Evolutionary conservation across 2,888 invertebrate genomes (phyloP), one percentile per base, ranked within the genome.

Genomic region (Drosophila pseudotakahashii): DNA sequence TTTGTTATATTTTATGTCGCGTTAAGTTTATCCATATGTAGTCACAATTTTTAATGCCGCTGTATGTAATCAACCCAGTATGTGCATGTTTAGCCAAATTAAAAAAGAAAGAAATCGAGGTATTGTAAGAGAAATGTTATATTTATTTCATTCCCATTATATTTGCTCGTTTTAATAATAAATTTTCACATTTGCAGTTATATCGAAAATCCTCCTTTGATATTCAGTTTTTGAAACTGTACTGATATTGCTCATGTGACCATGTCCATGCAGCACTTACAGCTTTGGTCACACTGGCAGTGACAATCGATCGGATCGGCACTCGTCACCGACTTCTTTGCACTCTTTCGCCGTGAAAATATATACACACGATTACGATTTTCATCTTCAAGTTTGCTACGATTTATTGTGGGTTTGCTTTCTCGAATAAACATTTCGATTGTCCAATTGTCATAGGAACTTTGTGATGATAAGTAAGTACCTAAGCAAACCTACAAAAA

Each of bases 361-460:
- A 39, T n/a, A 51, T n/a, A 50, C 23, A 30, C 30, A 7, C 7
- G 30, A 30, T 7, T 30, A 7, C 11, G n/a, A 36, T 41, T 47
- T 44, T 34, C 44, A 39, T 59, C 30, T 30, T 62, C 39, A 59
- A 48, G 59, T 59, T 62, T 48, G 34, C 63, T 63, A 52, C 16
- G 51, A 16, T 64, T 64, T 68, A 64, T 67, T 69, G 23, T 51
- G 37, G 34, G 32, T 50, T 68, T 68, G 67, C 67, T 68, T 54
- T 68, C 41, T 58, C 58, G 50, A 64, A 70, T 30, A 26, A n/a
- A n/a, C n/a, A n/a, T n/a, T n/a, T n/a, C n/a, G n/a, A n/a, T n/a
- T n/a, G n/a, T n/a, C n/a, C n/a, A n/a, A n/a, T n/a, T n/a, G n/a
- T n/a, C n/a, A n/a, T n/a, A n/a, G n/a, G n/a, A n/a, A n/a, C n/a